Evolutionary conservation across 2,113 vertebrate species (phyloP).

Genomic region (Istiophorus platypterus): DNA sequence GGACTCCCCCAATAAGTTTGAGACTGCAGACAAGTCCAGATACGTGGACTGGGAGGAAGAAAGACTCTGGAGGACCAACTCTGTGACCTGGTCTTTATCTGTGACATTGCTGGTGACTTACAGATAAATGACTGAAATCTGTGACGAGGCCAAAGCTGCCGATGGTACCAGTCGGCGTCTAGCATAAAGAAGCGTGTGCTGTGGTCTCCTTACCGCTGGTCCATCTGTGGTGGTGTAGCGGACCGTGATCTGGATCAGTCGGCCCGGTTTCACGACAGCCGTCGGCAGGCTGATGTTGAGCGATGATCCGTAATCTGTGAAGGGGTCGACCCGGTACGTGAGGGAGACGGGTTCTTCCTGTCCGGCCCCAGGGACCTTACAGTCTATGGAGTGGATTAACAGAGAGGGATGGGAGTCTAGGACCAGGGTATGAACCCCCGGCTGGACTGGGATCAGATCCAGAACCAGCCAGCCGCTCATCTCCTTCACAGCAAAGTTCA

Average conservation of each 20-base stretch:
- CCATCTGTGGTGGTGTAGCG: conserved; percentile 93
- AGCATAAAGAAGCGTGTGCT: not conserved
- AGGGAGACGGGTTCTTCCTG: conserved; percentile 78
- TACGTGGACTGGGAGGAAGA: no score
- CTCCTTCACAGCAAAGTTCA: conserved; percentile 90
- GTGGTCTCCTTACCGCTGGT: conserved; percentile 87
- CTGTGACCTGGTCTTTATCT: no score
- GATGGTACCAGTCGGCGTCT: no score
- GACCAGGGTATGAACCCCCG: conserved; percentile 85
- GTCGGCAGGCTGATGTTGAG: conserved; percentile 89
- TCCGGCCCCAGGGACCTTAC: conserved; percentile 58
- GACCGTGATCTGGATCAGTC: conserved; percentile 89
- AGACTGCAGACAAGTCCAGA: no score
- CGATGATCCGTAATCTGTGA: conserved; percentile 93
- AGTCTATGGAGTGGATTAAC: conserved; percentile 87
- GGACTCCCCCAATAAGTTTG: no score
- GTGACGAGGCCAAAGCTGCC: no score
- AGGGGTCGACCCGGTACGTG: conserved; percentile 88
- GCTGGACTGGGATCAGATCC: conserved; percentile 85
- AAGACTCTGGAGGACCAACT: no score
- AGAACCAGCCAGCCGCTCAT: conserved; percentile 92
- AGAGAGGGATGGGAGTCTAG: conserved; percentile 91
- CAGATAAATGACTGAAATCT: no score
- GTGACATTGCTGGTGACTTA: no score
- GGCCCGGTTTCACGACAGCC: conserved; percentile 77